Conservation (phyloP, 2,797 vertebrate species). For the Morus bassanus region DNA sequence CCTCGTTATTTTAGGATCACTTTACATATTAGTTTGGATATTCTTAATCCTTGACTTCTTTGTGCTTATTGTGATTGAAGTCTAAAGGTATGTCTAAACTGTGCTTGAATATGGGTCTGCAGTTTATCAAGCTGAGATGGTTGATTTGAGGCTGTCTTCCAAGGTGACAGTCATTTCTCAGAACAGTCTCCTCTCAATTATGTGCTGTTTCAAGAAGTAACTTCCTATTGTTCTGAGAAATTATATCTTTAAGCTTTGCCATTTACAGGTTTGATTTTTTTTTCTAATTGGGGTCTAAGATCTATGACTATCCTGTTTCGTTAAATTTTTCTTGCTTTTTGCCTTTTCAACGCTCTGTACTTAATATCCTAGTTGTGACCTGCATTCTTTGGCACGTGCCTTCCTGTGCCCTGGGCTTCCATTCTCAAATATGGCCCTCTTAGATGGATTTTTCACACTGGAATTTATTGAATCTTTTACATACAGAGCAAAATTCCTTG, state of each 20-base stretch:
- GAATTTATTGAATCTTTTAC: background rate
- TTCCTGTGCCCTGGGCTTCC: background rate
- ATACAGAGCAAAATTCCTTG: background rate
- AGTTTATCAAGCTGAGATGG: background rate
- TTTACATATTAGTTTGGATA: background rate
- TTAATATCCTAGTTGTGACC: background rate
- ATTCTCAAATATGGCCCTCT: background rate
- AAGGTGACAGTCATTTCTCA: background rate
- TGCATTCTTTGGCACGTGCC: background rate
- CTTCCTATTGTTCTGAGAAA: background rate
- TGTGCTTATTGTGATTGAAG: background rate
- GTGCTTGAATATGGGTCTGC: background rate
- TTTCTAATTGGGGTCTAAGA: background rate
- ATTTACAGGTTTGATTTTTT: background rate
- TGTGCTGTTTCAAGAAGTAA: background rate
- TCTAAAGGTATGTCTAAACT: background rate
- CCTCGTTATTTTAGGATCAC: background rate
- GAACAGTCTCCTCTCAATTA: background rate
- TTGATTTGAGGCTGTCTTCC: background rate
- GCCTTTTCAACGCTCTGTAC: rapidly evolving
- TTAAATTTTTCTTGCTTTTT: background rate
- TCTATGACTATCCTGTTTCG: background rate
- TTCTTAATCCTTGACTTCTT: slow-evolving; percentile 5
- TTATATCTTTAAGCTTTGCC: background rate
- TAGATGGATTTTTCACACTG: background rate